A percentile compares a stretch with the other conserved stretches of the same genome.
These are phyloP conservation scores for Acrocephalus scirpaceus DNA, from an alignment of 2,797 vertebrate species.

Conservation along the genomic window DNA sequence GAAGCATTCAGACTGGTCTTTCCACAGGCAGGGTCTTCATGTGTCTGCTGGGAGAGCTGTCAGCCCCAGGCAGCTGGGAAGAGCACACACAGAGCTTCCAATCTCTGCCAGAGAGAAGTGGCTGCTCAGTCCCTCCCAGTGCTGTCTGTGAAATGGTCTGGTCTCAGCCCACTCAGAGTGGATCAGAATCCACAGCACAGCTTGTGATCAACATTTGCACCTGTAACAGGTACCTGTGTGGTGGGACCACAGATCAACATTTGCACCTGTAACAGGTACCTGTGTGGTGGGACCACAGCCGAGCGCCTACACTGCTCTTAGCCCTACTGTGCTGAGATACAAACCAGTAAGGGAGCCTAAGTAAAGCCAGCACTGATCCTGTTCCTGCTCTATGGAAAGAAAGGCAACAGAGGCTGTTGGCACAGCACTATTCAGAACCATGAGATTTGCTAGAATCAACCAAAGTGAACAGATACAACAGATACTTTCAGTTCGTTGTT, in stretches of 20 bases:
- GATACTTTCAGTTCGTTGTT: not conserved
- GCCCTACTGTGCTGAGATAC: not conserved
- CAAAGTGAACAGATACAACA: not conserved
- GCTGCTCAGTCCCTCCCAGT: not conserved
- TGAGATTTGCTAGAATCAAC: not conserved
- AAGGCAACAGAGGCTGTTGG: not conserved
- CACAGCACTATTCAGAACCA: not conserved
- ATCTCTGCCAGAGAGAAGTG: not conserved
- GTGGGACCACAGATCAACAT: not conserved
- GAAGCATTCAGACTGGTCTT: not conserved
- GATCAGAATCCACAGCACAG: not conserved
- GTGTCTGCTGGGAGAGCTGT: not conserved
- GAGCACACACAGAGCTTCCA: not conserved
- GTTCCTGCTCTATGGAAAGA: not conserved
- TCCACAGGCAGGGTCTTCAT: not conserved
- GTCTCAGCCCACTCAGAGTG: not conserved
- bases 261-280: not conserved
- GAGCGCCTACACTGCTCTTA: rapidly evolving
- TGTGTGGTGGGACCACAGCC: rapidly evolving
- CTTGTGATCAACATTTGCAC: not conserved
- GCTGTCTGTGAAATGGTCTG: not conserved
- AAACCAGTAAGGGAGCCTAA: not conserved
- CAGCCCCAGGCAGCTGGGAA: not conserved
- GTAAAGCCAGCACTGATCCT: not conserved
- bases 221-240: not conserved